Evolutionary conservation across 2,113 vertebrate species (phyloP).

Genomic region (Mola mola): DNA sequence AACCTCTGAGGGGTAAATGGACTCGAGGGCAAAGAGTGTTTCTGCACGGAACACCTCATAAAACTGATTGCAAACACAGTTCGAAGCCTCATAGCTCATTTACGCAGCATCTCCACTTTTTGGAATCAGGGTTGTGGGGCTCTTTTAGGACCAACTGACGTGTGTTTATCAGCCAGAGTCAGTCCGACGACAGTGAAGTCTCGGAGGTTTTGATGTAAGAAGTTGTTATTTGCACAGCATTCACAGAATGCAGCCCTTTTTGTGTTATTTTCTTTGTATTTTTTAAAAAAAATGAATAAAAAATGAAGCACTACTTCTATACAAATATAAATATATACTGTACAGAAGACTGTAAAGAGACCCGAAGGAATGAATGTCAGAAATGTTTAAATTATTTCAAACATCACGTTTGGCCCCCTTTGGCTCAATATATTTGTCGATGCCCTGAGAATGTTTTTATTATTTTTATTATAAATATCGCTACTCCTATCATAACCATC

Average conservation of each 20-base stretch:
- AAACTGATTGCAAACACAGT: too few relatives aligned
- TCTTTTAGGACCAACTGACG: constrained; percentile 5
- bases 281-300: constrained; percentile 28
- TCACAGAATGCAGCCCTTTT: constrained; percentile 81
- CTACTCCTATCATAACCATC: constrained; percentile 62
- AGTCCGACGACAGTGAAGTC: constrained; percentile 48
- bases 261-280: constrained; percentile 64
- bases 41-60: too few relatives aligned
- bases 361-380: constrained; percentile 73
- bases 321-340: constrained; percentile 73
- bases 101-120: too few relatives aligned
- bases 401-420: constrained; percentile 73
- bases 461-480: constrained; percentile 46
- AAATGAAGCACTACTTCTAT: constrained; percentile 78
- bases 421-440: constrained; percentile 87
- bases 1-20: too few relatives aligned
- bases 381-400: constrained; percentile 84
- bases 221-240: constrained; percentile 83
- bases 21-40: too few relatives aligned
- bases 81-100: too few relatives aligned
- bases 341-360: constrained; percentile 59
- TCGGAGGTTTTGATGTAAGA: constrained; percentile 43
- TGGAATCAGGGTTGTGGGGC: not conserved
- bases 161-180: constrained; percentile 7
- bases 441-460: constrained; percentile 84